Percentiles rank a stretch among this genome's conserved stretches.
Evolutionary conservation across 1,140 invertebrate species (phyloP).

Genomic region (Pomphorhynchus laevis): DNA sequence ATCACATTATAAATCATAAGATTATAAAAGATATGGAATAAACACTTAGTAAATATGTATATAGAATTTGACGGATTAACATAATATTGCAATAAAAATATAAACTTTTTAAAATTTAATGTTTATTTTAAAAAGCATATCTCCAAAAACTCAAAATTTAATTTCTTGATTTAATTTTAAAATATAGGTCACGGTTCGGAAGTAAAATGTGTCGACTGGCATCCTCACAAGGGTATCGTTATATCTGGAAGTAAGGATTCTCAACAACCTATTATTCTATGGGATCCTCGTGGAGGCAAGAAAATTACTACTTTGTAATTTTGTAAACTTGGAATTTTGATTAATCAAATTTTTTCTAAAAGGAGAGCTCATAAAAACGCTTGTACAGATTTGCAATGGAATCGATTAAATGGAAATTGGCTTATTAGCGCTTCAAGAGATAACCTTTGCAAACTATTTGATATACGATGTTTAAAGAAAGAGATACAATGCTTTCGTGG

Average conservation of each 20-base stretch:
- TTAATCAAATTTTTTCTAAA: conserved; percentile 12
- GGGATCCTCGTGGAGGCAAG: conserved; percentile 81
- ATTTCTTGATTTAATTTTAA: conserved; percentile 11
- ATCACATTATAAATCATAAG: too few species aligned
- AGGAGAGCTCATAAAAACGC: conserved; percentile 93
- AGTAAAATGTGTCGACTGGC: conserved; percentile 97
- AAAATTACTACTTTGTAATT: conserved; percentile 27
- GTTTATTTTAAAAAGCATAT: too few species aligned
- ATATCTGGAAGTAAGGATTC: conserved; percentile 95
- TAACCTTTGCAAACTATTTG: conserved; percentile 84
- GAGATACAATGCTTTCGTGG: conserved; percentile 82
- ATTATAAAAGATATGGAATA: too few species aligned
- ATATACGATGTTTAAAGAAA: conserved; percentile 55
- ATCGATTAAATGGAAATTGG: conserved; percentile 82
- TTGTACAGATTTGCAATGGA: conserved; percentile 95
- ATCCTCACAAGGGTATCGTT: conserved; percentile 73
- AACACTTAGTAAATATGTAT: too few species aligned
- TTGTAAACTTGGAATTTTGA: conserved; percentile 2
- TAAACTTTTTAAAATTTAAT: too few species aligned
- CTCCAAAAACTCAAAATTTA: conserved; percentile 10
- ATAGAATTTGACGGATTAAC: too few species aligned
- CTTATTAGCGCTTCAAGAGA: conserved; percentile 83
- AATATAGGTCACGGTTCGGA: conserved; percentile 65
- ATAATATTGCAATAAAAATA: too few species aligned
- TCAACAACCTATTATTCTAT: conserved; percentile 92